Percentiles rank a stretch among this genome's conserved stretches.
Evolutionary conservation across 2,113 vertebrate genomes (phyloP).

Genomic region (Mesitornis unicolor): DNA sequence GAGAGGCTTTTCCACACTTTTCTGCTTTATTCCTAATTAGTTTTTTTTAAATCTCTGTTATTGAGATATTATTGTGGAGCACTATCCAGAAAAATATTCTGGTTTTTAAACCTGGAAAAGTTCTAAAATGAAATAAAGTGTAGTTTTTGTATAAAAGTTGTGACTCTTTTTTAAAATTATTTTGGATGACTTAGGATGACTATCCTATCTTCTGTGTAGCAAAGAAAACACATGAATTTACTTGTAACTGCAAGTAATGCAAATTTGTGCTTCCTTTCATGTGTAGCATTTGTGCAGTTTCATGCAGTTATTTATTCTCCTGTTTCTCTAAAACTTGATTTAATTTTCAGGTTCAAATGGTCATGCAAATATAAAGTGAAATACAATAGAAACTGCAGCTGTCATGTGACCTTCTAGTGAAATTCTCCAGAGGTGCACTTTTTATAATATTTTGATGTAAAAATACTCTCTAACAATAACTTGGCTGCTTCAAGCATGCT

Average conservation of each 20-base stretch:
- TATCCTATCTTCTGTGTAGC: not conserved
- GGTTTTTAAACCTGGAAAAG: not conserved
- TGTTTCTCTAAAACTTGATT: not conserved
- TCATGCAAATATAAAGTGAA: not conserved
- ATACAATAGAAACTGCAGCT: not conserved
- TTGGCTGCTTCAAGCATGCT: not conserved
- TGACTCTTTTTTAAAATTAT: not conserved
- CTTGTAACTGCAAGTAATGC: not conserved
- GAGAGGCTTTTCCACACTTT: not conserved
- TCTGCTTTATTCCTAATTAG: not conserved
- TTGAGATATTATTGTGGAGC: not conserved
- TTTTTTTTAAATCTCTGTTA: not conserved
- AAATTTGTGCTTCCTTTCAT: not conserved
- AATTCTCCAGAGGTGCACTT: not conserved
- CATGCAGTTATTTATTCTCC: not conserved
- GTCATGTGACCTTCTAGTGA: not conserved
- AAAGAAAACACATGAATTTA: not conserved
- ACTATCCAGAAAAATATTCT: not conserved
- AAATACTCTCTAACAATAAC: not conserved
- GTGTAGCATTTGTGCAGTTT: not conserved
- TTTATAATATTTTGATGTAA: not conserved
- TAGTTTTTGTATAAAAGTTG: not conserved
- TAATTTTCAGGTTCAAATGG: not conserved
- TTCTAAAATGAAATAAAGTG: not conserved
- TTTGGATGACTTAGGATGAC: not conserved